A percentile compares a stretch with the other conserved stretches of the same genome.
Conservation (phyloP, 2,113 vertebrate species). For the Chelonoidis abingdonii region DNA sequence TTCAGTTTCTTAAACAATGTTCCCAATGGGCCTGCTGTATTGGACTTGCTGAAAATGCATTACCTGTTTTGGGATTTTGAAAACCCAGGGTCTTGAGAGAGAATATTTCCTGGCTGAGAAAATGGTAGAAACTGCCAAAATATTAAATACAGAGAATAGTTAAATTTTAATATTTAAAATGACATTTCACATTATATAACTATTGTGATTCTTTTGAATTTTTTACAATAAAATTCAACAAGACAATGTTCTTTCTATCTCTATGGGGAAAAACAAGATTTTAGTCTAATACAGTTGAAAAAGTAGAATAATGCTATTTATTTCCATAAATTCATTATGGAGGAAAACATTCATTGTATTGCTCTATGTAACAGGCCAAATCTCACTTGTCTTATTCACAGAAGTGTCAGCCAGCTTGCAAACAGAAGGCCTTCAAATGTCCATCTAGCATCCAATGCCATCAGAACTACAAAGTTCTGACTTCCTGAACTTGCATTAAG, state of each 20-base stretch:
- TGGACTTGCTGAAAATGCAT: slow-evolving; percentile 34
- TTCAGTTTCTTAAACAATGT: slow-evolving; percentile 61
- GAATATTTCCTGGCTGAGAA: slow-evolving; percentile 69
- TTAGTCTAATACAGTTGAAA: not conserved
- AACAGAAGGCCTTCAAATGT: not conserved
- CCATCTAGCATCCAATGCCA: not conserved
- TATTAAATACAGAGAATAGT: not conserved
- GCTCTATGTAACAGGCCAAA: not conserved
- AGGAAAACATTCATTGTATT: not conserved
- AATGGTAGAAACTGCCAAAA: slow-evolving; percentile 69
- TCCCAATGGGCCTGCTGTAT: slow-evolving; percentile 67
- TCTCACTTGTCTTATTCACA: not conserved
- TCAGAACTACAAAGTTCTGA: not conserved
- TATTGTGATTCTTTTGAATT: not conserved
- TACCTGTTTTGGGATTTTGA: slow-evolving; percentile 28
- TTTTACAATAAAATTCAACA: not conserved
- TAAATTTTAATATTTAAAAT: not conserved
- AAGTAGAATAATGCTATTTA: not conserved
- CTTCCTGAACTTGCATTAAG: not conserved
- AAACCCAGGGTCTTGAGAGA: slow-evolving; percentile 65
- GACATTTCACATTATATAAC: not conserved
- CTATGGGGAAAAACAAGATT: too few species aligned
- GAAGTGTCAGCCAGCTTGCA: not conserved
- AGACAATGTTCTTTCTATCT: not conserved
- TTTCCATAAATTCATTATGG: not conserved